A percentile compares a stretch with the other conserved stretches of the same genome.
phyloP scores from a whole-genome alignment of 2,888 invertebrate species.

The Mesorhabditis spiculigera region DNA sequence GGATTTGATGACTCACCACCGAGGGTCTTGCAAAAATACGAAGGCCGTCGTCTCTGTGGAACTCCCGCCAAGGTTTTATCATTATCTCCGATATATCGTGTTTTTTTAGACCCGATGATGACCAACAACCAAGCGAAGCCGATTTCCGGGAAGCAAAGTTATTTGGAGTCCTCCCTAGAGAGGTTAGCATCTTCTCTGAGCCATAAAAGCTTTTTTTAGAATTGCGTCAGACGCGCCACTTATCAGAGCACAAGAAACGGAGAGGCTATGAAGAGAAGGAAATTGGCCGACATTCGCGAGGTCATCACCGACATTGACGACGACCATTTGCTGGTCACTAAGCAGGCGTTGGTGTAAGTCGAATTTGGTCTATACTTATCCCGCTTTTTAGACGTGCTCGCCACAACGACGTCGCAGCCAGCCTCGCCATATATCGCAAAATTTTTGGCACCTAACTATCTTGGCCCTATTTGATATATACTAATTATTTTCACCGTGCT shows the following conservation, averaged over 20 bases:
- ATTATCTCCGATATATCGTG: neutral
- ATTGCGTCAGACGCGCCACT: neutral
- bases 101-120: neutral
- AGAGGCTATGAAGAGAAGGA: neutral
- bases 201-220: neutral
- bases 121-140: neutral
- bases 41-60: neutral
- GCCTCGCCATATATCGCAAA: neutral
- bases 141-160: neutral
- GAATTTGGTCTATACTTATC: neutral
- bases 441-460: too few species aligned
- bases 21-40: neutral
- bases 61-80: neutral
- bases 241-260: too few species aligned
- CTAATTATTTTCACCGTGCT: too few species aligned
- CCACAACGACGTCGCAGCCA: neutral
- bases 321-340: neutral
- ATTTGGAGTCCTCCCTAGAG: neutral
- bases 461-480: too few species aligned
- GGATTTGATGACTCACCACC: constrained; percentile 1
- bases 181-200: neutral
- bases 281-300: neutral
- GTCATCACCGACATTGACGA: neutral
- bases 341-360: constrained; percentile 1
- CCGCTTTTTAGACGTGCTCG: neutral